Conservation (phyloP, 2,888 invertebrate genomes). For the Ichneumon xanthorius region DNA sequence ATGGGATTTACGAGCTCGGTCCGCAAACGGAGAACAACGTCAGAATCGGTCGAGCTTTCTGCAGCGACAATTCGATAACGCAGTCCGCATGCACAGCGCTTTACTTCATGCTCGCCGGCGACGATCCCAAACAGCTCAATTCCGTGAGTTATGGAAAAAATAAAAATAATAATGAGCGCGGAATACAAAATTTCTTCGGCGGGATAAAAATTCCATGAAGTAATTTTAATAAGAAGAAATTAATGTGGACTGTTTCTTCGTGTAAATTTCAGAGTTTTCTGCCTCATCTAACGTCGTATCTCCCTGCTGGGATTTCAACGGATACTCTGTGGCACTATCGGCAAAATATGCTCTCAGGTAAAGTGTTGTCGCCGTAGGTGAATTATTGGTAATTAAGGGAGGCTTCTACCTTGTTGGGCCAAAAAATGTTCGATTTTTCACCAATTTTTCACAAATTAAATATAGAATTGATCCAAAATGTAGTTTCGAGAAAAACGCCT, state of each 20-base stretch:
- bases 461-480: too few species aligned
- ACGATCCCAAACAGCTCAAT: conserved; percentile 64
- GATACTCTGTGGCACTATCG: conserved; percentile 55
- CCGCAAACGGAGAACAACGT: conserved; percentile 60
- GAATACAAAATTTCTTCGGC: neutral
- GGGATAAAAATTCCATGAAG: neutral
- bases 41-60: conserved; percentile 53
- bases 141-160: conserved; percentile 47
- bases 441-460: too few species aligned
- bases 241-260: neutral
- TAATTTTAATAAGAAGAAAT: neutral
- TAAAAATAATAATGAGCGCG: neutral
- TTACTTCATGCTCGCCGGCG: conserved; percentile 52
- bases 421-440: too few species aligned
- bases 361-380: neutral
- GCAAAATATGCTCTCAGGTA: conserved; percentile 65
- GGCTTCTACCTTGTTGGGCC: too few species aligned
- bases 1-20: conserved; percentile 62
- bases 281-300: conserved; percentile 51
- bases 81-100: conserved; percentile 48
- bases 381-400: neutral
- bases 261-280: conserved; percentile 59
- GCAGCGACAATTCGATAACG: conserved; percentile 51
- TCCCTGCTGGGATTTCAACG: conserved; percentile 63
- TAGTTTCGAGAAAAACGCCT: too few species aligned